Base-by-base conservation (phyloP, 2,113 vertebrate genomes). In the Gymnobelideus leadbeateri region DNA sequence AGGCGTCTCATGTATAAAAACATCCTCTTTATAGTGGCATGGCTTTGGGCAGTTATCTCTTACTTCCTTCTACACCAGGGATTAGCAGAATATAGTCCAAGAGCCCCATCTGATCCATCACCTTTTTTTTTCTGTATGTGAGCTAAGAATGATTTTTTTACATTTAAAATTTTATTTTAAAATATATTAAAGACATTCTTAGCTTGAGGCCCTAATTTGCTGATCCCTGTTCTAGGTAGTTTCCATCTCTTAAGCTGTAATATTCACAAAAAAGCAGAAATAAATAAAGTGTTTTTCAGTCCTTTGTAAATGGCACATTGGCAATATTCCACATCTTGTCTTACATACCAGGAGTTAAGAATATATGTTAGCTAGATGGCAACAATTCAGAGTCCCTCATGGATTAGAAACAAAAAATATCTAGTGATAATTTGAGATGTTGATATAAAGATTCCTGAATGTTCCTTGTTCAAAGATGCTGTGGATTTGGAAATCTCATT, bases 221-320 rank as follows among this genome's bases (percentile, higher is more conserved):
- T n/a, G 68, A 68, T 16, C 31, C 31, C 61, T 57, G 31, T 12
- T 68, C 61, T 77, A 97, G 94, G 97, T 93, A 96, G 95, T 90
- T 97, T 97, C 96, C 96, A 95, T 93, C 97, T 97, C 92, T 95
- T 97, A 97, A 92, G 96, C 96, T 98, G 98, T 98, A 98, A 98
- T 97, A 98, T 98, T 98, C 96, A 96, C 92, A 98, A 96, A 96
- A 55, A 97, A 55, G 94, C 92, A 91, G 94, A 94, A 95, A 96
- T 97, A 98, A 98, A 94, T 94, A 95, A 90, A 92, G 95, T 98
- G 97, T 98, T 98, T 98, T 98, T 96, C 96, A 98, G 93, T 94
- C 89, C 93, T 47, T 98, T 98, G 98, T 98, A 96, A 98, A 98
- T 97, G 97, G 97, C 14, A 0, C 37, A 96, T 93, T 95, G 94